phyloP scores from a whole-genome alignment of 2,113 vertebrate genomes.

The Nesogale talazaci region DNA sequence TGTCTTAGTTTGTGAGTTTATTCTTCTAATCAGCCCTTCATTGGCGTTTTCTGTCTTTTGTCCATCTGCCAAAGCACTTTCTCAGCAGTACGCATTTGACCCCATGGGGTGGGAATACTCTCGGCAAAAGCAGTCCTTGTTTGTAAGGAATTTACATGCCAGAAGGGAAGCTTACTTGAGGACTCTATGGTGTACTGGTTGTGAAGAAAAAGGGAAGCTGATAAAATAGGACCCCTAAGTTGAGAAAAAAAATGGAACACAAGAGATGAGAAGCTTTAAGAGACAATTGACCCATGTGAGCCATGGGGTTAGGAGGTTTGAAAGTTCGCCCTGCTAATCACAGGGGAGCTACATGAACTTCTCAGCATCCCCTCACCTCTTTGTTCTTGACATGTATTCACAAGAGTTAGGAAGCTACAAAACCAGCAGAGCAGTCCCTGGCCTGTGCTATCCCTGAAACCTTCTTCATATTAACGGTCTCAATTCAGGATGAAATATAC shows the following conservation, averaged over 20 bases:
- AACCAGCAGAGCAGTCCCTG: slow-evolving; percentile 44
- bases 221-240: no score
- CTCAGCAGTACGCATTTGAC: not conserved
- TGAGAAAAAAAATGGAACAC: not conserved
- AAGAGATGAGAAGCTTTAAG: slow-evolving; percentile 32
- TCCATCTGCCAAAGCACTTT: not conserved
- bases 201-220: slow-evolving; percentile 13
- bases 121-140: slow-evolving; percentile 16
- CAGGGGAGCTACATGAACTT: not conserved
- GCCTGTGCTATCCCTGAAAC: not conserved
- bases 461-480: slow-evolving; percentile 42
- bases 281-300: not conserved
- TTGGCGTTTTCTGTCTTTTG: slow-evolving; percentile 21
- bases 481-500: slow-evolving; percentile 48
- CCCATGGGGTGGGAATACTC: not conserved
- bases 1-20: not conserved
- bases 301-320: not conserved
- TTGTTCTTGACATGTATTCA: not conserved
- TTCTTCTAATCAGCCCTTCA: slow-evolving; percentile 1
- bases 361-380: not conserved
- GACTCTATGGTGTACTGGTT: slow-evolving; percentile 15
- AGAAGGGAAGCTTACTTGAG: not conserved
- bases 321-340: not conserved
- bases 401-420: slow-evolving; percentile 16
- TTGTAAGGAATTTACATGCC: not conserved